A percentile compares a stretch with the other conserved stretches of the same genome.
Evolutionary conservation across 2,888 invertebrate genomes (phyloP).

Genomic region (Cataglyphis rosenhaueri): DNA sequence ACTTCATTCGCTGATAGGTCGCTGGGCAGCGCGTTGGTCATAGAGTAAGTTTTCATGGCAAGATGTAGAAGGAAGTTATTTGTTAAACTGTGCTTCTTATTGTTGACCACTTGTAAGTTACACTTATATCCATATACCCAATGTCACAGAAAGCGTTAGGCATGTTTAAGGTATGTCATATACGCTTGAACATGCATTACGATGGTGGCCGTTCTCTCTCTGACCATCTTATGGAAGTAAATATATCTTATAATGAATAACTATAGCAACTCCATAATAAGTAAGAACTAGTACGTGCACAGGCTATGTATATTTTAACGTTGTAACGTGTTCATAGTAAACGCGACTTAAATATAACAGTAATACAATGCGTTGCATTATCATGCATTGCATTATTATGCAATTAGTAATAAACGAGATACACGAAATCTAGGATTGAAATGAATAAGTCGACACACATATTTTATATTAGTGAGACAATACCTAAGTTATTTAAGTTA

Average conservation of each 20-base stretch:
- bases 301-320: conserved; percentile 81
- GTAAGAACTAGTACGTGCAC: conserved; percentile 75
- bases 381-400: conserved; percentile 49
- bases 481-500: conserved; percentile 50
- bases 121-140: conserved; percentile 73
- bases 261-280: conserved; percentile 70
- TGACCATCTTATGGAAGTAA: conserved; percentile 66
- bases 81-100: conserved; percentile 80
- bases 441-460: conserved; percentile 29
- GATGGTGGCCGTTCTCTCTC: conserved; percentile 60
- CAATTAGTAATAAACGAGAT: conserved; percentile 43
- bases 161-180: conserved; percentile 64
- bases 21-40: conserved; percentile 72
- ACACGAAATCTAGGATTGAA: conserved; percentile 37
- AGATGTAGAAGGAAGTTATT: conserved; percentile 74
- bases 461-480: conserved; percentile 43
- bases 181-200: conserved; percentile 66
- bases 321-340: conserved; percentile 81
- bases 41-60: conserved; percentile 77
- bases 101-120: conserved; percentile 81
- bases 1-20: conserved; percentile 78
- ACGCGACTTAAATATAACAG: conserved; percentile 73
- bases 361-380: conserved; percentile 63
- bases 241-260: conserved; percentile 67
- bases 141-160: conserved; percentile 66